Evolutionary conservation across 2,888 invertebrate species (phyloP), one percentile per base, ranked within the genome.

Genomic region (Pseudeuparius sepicola): DNA sequence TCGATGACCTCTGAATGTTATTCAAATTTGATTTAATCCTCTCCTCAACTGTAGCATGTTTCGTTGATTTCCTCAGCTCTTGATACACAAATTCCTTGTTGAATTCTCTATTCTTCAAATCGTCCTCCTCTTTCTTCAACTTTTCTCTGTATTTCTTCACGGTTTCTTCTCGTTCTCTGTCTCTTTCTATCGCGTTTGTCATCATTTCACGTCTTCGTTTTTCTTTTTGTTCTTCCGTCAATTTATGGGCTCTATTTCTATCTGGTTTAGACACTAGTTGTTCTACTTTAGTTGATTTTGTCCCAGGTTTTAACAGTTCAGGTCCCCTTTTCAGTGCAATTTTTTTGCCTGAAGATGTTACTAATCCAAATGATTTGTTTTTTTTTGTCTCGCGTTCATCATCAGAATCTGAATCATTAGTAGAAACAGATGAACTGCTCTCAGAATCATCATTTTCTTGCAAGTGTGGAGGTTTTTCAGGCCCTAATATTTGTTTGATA

Each of bases 1-100:
- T 65, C 12, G 71, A 71, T 3, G 81, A 80, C 37, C 90, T 70
- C 59, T 94, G 93, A 45, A 93, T 86, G 51, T 87, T 86, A 59
- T 92, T 86, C 25, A 85, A 74, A 56, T 90, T 94, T 9, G 92
- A 75, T 53, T 81, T 86, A 31, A 94, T 79, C 46, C 93, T 71
- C 42, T 78, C 75, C 54, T 87, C 89, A 0, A 94, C 78, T 6
- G 80, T 79, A 35, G 76, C 75, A 13, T 70, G 70, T 45, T 74
- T 69, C 0, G 78, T 75, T 33, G 73, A 74, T 39, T 67, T 66
- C 1, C 76, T 65, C 43, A 82, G 65, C 57, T 85, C 74, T 47
- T 76, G 77, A 39, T 64, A 63, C 24, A 69, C 57, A 48, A 72
- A 71, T 39, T 68, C 67, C 44, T 66, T 56, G 56, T 70, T 64